These are phyloP conservation scores for Solea senegalensis DNA, from an alignment of 2,113 vertebrate genomes.

Conservation along the genomic window DNA sequence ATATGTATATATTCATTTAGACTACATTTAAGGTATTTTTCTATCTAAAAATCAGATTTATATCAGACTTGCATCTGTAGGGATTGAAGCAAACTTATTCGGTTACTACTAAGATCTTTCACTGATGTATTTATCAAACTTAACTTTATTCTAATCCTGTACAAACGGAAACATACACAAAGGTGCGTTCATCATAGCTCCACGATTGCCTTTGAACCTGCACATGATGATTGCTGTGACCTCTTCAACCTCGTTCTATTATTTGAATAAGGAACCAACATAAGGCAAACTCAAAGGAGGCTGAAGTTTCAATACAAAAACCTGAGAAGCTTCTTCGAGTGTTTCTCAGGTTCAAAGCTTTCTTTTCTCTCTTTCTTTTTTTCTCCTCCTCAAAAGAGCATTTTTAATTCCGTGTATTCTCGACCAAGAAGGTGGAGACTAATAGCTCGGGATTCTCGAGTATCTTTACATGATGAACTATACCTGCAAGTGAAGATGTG, in stretches of 20 bases:
- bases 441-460: constrained; percentile 75
- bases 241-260: constrained; percentile 90
- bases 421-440: constrained; percentile 71
- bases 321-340: constrained; percentile 86
- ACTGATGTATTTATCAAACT: constrained; percentile 42
- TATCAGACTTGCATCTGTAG: too few relatives aligned
- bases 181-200: constrained; percentile 85
- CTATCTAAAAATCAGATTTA: too few relatives aligned
- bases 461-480: constrained; percentile 77
- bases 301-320: constrained; percentile 88
- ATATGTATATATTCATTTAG: constrained; percentile 35
- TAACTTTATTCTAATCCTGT: constrained; percentile 87
- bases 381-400: constrained; percentile 92
- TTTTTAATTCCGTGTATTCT: constrained; percentile 90
- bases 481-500: constrained; percentile 41
- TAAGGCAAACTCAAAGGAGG: constrained; percentile 83
- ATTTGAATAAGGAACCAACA: constrained; percentile 90
- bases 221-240: constrained; percentile 90
- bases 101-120: too few relatives aligned
- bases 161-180: constrained; percentile 91
- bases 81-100: too few relatives aligned
- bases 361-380: too few relatives aligned
- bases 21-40: too few relatives aligned
- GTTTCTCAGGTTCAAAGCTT: constrained; percentile 95
- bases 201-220: constrained; percentile 96